Base-by-base conservation (phyloP, 2,888 invertebrate species). In the Hypomecis punctinalis region DNA sequence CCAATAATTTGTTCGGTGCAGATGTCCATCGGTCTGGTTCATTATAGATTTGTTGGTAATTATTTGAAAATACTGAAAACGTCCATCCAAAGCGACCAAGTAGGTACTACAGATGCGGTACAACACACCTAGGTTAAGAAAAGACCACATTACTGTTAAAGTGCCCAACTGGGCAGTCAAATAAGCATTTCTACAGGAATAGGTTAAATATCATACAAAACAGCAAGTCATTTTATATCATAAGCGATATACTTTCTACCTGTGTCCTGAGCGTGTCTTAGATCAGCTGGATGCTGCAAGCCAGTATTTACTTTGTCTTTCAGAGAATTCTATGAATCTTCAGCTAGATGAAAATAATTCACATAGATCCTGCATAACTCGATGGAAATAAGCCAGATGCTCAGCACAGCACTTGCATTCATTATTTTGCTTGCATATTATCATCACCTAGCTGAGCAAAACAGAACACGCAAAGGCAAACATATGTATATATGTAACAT, bases 381-480 rank as follows among this genome's bases (percentile, higher is more conserved):
- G 37, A 11, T 6, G 23, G 40, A 52, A 40, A 52, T 47, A 63
- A 56, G 47, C 52, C 40, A 37, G 47, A 47, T 10, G 58, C 42
- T 36, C 53, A 42, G 48, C 58, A 23, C 55, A 61, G 61, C 55
- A 39, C 37, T 45, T 10, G 13, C 39, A 66, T 43, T 47, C 45
- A 10, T n/a, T n/a, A n/a, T n/a, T n/a, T n/a, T n/a, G n/a, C n/a
- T n/a, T n/a, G n/a, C n/a, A n/a, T 42, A 45, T 40, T 42, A 45
- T 40, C 43, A 60, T 51, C 60, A 68, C 58, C 63, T 67, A 73
- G 67, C 70, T 73, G 71, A 71, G 65, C 67, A 71, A 66, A 66
- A 73, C 68, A 73, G 64, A 68, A 70, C 69, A 70, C 68, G 61
- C 66, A 65, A 69, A 66, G 59, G 53, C 58, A 68, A 63, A 63